Evolutionary conservation across 2,888 invertebrate genomes (phyloP).

Genomic region (Atrina japonica): DNA sequence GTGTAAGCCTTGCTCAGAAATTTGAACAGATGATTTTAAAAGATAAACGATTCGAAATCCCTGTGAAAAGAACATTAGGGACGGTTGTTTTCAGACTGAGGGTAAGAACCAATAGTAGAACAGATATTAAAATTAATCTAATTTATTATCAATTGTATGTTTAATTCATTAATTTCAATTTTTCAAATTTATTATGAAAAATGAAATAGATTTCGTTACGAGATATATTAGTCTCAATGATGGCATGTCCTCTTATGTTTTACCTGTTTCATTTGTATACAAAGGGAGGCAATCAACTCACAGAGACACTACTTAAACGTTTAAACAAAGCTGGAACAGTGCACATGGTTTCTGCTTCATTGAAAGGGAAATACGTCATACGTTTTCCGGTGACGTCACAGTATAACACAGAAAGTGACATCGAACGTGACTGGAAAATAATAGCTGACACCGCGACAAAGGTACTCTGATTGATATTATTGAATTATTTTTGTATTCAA

Average conservation of each 20-base stretch:
- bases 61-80: slow-evolving; percentile 91
- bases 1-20: slow-evolving; percentile 93
- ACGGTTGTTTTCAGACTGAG: slow-evolving; percentile 94
- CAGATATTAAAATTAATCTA: too few relatives aligned
- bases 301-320: slow-evolving; percentile 91
- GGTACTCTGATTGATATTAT: too few relatives aligned
- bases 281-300: slow-evolving; percentile 90
- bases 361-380: slow-evolving; percentile 91
- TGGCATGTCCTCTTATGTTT: too few relatives aligned
- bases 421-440: slow-evolving; percentile 88
- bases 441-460: slow-evolving; percentile 79
- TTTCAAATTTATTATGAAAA: too few relatives aligned
- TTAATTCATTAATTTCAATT: too few relatives aligned
- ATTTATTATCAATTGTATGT: too few relatives aligned
- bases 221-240: too few relatives aligned
- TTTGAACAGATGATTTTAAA: slow-evolving; percentile 92
- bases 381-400: slow-evolving; percentile 96
- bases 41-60: slow-evolving; percentile 94
- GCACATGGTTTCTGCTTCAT: slow-evolving; percentile 96
- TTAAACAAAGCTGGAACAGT: slow-evolving; percentile 93
- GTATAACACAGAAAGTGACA: slow-evolving; percentile 85
- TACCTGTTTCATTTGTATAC: too few relatives aligned
- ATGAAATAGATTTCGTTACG: too few relatives aligned
- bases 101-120: too few relatives aligned
- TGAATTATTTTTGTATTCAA: too few relatives aligned